These are phyloP conservation scores for Cosmorhoe ocellata DNA, from an alignment of 2,888 invertebrate genomes.

Conservation along the genomic window DNA sequence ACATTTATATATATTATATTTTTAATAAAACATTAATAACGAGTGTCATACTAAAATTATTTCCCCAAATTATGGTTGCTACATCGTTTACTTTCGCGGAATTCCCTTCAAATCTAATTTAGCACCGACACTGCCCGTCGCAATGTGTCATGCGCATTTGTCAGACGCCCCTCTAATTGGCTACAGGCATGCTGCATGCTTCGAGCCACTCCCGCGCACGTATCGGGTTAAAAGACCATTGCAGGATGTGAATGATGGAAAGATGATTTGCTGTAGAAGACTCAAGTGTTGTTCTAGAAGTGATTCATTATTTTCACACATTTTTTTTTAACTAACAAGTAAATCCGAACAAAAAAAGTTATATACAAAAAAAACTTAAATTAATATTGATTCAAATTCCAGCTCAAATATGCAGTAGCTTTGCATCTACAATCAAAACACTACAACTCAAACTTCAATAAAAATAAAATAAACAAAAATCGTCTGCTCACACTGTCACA, in stretches of 20 bases:
- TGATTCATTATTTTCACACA: too few relatives aligned
- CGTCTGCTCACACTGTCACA: constrained; percentile 50
- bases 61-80: constrained; percentile 11
- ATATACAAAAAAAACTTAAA: not conserved
- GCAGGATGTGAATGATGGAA: constrained; percentile 29
- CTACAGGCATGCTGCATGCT: constrained; percentile 40
- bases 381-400: constrained; percentile 16
- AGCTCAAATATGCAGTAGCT: constrained; percentile 27
- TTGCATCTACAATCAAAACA: constrained; percentile 34
- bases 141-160: constrained; percentile 40
- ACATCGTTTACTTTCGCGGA: constrained; percentile 14
- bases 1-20: not conserved
- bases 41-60: constrained; percentile 5
- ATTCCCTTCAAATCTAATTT: constrained; percentile 26
- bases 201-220: constrained; percentile 29
- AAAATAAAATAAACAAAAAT: constrained; percentile 46
- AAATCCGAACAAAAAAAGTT: too few relatives aligned
- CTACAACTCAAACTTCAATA: constrained; percentile 31
- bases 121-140: constrained; percentile 23
- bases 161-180: constrained; percentile 50
- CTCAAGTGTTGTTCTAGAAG: too few relatives aligned
- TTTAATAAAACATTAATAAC: too few relatives aligned
- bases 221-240: constrained; percentile 34
- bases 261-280: not conserved
- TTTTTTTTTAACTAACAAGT: too few relatives aligned